Percentiles rank a stretch among this genome's conserved stretches.
Conservation (phyloP, 2,113 vertebrate species). For the Melanotaenia duboulayi region DNA sequence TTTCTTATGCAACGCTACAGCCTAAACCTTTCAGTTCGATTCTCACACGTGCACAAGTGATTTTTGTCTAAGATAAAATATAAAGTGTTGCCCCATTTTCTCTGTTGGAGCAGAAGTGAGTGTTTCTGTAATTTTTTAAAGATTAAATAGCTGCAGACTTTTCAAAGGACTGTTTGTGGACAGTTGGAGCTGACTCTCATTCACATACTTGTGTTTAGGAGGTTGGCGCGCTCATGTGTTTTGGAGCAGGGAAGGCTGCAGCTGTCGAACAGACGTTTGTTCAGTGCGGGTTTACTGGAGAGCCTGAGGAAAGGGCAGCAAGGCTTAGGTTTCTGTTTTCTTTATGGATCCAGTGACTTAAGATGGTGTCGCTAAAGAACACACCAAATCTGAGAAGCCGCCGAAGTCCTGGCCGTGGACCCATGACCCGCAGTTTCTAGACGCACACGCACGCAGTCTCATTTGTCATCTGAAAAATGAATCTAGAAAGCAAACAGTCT, state of each 20-base stretch:
- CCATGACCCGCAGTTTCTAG: conserved; percentile 7
- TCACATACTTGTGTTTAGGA: conserved; percentile 68
- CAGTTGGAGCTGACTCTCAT: conserved; percentile 61
- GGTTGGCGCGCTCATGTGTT: conserved; percentile 60
- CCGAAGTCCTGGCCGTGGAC: conserved; percentile 16
- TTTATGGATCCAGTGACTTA: conserved; percentile 70
- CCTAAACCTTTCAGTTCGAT: background rate
- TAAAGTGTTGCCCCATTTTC: conserved; percentile 9
- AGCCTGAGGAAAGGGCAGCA: conserved; percentile 46
- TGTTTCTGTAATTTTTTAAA: conserved; percentile 35
- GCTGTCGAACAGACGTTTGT: conserved; percentile 75
- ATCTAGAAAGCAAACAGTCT: conserved; percentile 75
- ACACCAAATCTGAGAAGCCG: conserved; percentile 38
- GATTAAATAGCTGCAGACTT: conserved; percentile 35
- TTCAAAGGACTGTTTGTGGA: conserved; percentile 57
- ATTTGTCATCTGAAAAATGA: conserved; percentile 76
- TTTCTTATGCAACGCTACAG: conserved; percentile 15
- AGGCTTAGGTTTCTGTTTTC: conserved; percentile 78
- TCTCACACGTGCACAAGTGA: conserved; percentile 14
- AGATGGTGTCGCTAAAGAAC: conserved; percentile 52
- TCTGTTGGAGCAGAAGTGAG: conserved; percentile 26
- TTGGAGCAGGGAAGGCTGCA: conserved; percentile 61
- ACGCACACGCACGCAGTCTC: conserved; percentile 29
- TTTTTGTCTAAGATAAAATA: conserved; percentile 25
- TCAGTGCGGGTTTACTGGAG: conserved; percentile 57